Percentiles rank a stretch among this genome's conserved stretches.
Evolutionary conservation across 2,797 vertebrate species (phyloP).

Genomic region (Macrochelys suwanniensis): DNA sequence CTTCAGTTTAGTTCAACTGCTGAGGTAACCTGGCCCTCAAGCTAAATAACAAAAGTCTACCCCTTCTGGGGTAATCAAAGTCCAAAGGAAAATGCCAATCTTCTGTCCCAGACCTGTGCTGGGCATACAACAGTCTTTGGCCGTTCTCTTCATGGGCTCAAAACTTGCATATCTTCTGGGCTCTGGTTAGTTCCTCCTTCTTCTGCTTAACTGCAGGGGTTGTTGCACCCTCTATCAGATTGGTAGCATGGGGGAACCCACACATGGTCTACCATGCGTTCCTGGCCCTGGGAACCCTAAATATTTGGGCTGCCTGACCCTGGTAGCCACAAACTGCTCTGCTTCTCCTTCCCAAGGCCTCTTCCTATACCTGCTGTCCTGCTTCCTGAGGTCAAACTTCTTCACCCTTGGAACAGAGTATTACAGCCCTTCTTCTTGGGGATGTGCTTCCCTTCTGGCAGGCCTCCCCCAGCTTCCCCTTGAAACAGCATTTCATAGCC

Average conservation of each 20-base stretch:
- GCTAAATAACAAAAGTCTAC: neutral
- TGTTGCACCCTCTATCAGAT: neutral
- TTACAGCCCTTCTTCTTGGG: neutral
- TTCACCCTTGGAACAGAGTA: neutral
- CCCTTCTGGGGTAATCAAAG: neutral
- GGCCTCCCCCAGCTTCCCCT: neutral
- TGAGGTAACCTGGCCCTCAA: neutral
- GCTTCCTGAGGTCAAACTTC: neutral
- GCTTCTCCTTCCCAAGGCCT: neutral
- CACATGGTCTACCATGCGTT: neutral
- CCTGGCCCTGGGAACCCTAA: neutral
- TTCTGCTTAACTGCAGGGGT: no score
- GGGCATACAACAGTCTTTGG: neutral
- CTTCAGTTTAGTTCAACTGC: neutral
- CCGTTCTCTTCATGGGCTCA: neutral
- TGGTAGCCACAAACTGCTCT: neutral
- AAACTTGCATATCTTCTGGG: neutral
- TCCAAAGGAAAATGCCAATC: neutral
- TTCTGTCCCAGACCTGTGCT: neutral
- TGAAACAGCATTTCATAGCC: neutral
- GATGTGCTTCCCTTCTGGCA: neutral
- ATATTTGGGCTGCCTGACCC: accelerated
- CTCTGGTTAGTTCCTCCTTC: neutral
- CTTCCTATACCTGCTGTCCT: neutral
- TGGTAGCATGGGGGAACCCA: no score